Base-by-base conservation (phyloP, 92 coral and sea anemone genomes). In the Palythoa grandiflora region DNA sequence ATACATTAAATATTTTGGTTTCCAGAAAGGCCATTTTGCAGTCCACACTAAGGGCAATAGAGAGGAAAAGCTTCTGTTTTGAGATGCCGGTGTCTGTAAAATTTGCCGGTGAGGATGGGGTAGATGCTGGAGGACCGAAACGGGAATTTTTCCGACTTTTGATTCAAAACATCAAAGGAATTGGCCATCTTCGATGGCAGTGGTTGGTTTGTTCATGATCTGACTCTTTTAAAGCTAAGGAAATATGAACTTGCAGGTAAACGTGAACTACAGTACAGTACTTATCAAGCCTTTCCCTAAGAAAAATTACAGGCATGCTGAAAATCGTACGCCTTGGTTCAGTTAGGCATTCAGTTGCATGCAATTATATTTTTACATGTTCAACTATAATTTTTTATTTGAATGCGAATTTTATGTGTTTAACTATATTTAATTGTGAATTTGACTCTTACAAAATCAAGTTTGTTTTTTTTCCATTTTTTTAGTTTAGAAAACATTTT, bases 71-170 rank as follows among this genome's bases (percentile, higher is more conserved):
- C 47, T 86, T 86, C 79, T 17, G 75, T 60, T 86, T 86, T 73
- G 77, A 57, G 17, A 75, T 38, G 89, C 83, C 72, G 15, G 72
- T 75, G 66, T 17, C 61, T 86, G 84, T 75, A 47, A 57, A 80
- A 38, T 86, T 86, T 73, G 88, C 88, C 51, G 88, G 88, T 35
- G 83, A 73, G 66, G 73, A 68, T 68, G 73, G 73, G 73, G 13
- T 68, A 68, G 73, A 68, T 35, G 73, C 73, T 10, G 66, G 66
- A 59, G 66, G 66, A 59, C 66, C 66, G 66, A 15, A 12, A 59
- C 66, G n/a, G 66, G 38, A 68, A 68, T 68, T 68, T 19, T 68
- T 21, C 38, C 38, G 73, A 19, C 73, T 68, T 68, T 68, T 21
- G 13, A 19, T 68, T 12, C 38, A 21, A 68, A 68, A 68, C 9